phyloP scores from a whole-genome alignment of 1,140 invertebrate species.

The Platorchestia sp. region DNA sequence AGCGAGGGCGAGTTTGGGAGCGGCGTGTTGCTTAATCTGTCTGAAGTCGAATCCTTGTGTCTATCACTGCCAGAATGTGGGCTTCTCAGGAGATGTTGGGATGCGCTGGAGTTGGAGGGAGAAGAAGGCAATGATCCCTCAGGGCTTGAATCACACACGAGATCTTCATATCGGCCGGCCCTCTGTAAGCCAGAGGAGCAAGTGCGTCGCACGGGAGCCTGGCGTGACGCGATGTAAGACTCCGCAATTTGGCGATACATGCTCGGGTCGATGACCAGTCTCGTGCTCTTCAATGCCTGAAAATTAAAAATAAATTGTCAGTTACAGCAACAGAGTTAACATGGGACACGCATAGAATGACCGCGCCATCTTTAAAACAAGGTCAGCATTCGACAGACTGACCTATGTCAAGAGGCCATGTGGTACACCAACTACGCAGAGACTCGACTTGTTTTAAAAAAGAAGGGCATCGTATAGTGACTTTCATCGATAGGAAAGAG shows the following conservation, averaged over 20 bases:
- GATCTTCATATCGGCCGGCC: constrained; percentile 40
- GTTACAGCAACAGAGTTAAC: not conserved
- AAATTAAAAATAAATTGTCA: not conserved
- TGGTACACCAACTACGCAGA: not conserved
- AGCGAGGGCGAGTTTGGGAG: not conserved
- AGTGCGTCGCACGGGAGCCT: constrained; percentile 60
- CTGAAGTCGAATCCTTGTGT: not conserved
- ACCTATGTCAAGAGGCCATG: not conserved
- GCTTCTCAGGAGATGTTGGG: not conserved
- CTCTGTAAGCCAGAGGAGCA: constrained; percentile 56
- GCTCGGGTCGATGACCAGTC: constrained; percentile 64
- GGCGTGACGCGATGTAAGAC: constrained; percentile 61
- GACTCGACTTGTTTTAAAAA: not conserved
- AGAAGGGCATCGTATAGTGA: not conserved
- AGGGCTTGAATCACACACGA: constrained; percentile 62
- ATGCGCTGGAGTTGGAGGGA: too few species aligned
- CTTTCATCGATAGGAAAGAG: not conserved
- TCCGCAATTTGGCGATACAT: constrained; percentile 65
- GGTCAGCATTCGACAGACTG: not conserved
- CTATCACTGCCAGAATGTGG: not conserved
- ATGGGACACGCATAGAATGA: not conserved
- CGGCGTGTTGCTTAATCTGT: not conserved
- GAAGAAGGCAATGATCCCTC: constrained; percentile 40
- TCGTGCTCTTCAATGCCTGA: constrained; percentile 60
- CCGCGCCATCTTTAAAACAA: not conserved